Evolutionary conservation across 2,113 vertebrate genomes (phyloP).

Genomic region (Malurus melanocephalus): DNA sequence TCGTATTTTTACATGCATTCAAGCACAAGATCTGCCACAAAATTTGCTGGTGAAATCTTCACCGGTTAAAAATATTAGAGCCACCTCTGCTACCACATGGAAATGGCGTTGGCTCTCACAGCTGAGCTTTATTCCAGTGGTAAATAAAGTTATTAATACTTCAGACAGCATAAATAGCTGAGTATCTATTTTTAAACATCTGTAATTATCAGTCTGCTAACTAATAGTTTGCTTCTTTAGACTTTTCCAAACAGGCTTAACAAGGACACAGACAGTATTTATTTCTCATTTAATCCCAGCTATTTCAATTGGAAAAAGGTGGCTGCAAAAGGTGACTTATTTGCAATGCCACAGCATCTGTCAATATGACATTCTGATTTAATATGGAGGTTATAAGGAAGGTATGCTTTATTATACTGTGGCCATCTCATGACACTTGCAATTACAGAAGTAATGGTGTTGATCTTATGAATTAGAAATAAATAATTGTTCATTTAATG

Average conservation of each 20-base stretch:
- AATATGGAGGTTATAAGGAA: conserved; percentile 17
- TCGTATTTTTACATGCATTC: not conserved
- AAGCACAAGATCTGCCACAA: not conserved
- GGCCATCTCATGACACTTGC: conserved; percentile 36
- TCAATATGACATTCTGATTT: conserved; percentile 31
- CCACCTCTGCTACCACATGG: not conserved
- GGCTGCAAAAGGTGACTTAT: conserved; percentile 18
- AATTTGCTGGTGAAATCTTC: not conserved
- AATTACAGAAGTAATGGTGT: conserved; percentile 50
- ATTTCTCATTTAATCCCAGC: not conserved
- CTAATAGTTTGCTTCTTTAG: conserved; percentile 2
- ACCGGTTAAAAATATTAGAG: not conserved
- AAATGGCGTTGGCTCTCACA: not conserved
- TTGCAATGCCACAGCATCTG: not conserved
- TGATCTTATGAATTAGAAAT: conserved; percentile 32
- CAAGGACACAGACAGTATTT: not conserved
- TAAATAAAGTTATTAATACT: conserved; percentile 39
- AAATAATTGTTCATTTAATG: conserved; percentile 36
- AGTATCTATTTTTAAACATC: conserved; percentile 5
- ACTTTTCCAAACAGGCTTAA: not conserved
- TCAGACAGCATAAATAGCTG: conserved; percentile 10
- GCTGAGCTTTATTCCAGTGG: conserved; percentile 7
- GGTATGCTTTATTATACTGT: conserved; percentile 30
- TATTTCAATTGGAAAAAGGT: not conserved
- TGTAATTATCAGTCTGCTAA: conserved; percentile 34